Evolutionary conservation across 2,113 vertebrate genomes (phyloP), one percentile per base, ranked within the genome.

Genomic region (Oncorhynchus tshawytscha): DNA sequence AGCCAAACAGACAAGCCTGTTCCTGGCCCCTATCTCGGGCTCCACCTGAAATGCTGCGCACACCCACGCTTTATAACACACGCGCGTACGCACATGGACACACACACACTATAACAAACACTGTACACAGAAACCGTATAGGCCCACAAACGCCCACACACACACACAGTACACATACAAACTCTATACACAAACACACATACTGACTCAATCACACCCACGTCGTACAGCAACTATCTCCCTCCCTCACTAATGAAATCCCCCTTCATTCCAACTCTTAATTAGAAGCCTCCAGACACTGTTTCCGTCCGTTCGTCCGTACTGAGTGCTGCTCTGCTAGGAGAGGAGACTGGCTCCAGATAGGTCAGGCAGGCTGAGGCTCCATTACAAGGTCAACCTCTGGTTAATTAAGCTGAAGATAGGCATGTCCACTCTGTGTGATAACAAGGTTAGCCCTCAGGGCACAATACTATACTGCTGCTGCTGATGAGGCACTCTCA

Each of bases 351-450:
- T 77, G 49, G 86, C 72, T 34, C 64, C 73, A 71, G 60, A 66
- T 27, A 12, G 51, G 5, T 54, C 51, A 54, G 51, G 22, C 74
- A 73, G 75, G 76, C 65, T 48, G 51, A 76, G 76, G 59, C 72
- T 69, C 20, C 78, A 77, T 89, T 90, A 83, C 83, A 81, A n/a
- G 49, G 29, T 75, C 79, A 82, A 66, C 72, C 75, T 77, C 79
- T 80, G 74, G 71, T 77, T 90, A 88, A 89, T 88, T 85, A 90
- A 76, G 77, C 76, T 25, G 80, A 82, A 71, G 70, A 76, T 80
- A 75, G 54, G 67, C 60, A 27, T 69, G 59, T 72, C 74, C 72
- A 76, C 77, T 78, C 78, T 11, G 71, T 74, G 71, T 75, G 74
- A 79, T 75, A 79, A 86, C 75, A 83, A 82, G 81, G 85, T 84